Base-by-base conservation (phyloP, 2,797 vertebrate species). In the Sphenodon punctatus region DNA sequence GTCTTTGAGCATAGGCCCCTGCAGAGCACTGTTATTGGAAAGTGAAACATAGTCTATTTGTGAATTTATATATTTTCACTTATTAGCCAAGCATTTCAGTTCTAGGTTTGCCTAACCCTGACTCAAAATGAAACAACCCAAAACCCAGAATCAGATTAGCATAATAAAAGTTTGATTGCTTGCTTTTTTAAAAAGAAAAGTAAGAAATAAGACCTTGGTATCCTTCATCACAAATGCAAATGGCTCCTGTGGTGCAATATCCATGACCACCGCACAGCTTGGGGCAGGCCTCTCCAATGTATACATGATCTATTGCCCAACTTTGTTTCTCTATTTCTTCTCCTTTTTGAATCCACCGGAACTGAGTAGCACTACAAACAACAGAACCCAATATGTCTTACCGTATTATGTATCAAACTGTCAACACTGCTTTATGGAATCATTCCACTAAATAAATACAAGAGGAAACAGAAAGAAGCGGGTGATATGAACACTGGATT, bases 301-400 rank as follows among this genome's bases (percentile, higher is more conserved):
- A 99, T 63, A 99, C 98, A 0, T 98, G 97, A 90, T 99, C 99
- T 2, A 99, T 97, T 1, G 96, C 98, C 99, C 99, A 99, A 94
- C 97, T 97, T 80, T 98, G 97, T 58, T 97, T 96, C 92, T 99
- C 98, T 1, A 97, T 95, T 5, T 96, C 96, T 64, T 98, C 98
- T 42, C 98, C 97, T 82, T 97, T 98, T 89, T 99, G 98, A 93
- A 99, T 99, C 98, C 98, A 99, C 73, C 98, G 98, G 94, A 99
- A 99, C 93, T 99, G 98, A 2, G 99, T 99, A 1, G 98, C 98
- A 56, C 99, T 99, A 94, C 51, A 86, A 94, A 88, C 45, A 59
- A 91, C 87, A 75, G 78, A 53, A 10, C 78, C 69, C 20, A 77
- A 74, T 36, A 51, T 22, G 32, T 78, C 25, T 34, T 46, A 51